phyloP scores from a whole-genome alignment of 2,113 vertebrate species.

The Etia nguti region DNA sequence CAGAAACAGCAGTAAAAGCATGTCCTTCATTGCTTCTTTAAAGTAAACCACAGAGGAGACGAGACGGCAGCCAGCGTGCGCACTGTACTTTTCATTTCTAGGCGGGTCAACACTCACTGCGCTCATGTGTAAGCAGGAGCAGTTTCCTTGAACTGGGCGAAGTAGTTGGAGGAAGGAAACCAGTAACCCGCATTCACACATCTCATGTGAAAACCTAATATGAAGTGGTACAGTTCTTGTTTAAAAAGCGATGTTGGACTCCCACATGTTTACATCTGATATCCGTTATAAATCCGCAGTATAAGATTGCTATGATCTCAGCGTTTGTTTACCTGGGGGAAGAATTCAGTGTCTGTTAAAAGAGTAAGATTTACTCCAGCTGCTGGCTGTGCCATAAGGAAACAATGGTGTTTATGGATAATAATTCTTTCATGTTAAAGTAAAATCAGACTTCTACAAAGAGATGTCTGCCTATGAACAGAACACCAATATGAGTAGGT shows the following conservation, averaged over 20 bases:
- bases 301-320: not conserved
- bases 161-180: slow-evolving; percentile 48
- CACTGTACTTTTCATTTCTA: slow-evolving; percentile 8
- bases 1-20: slow-evolving; percentile 33
- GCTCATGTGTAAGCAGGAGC: not conserved
- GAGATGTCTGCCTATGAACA: not conserved
- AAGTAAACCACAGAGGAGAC: not conserved
- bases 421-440: not conserved
- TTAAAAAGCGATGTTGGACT: not conserved
- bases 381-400: not conserved
- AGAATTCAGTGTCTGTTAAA: not conserved
- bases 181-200: not conserved
- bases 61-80: not conserved
- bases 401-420: not conserved
- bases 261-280: not conserved
- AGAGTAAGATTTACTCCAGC: not conserved
- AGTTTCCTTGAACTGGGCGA: slow-evolving; percentile 43
- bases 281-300: not conserved
- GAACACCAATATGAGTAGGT: not conserved
- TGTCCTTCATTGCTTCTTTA: slow-evolving; percentile 48
- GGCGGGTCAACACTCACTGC: slow-evolving; percentile 10
- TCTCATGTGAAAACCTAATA: not conserved
- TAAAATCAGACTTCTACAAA: not conserved
- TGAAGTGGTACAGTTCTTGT: not conserved
- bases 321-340: not conserved